Percentiles rank a stretch among this genome's conserved stretches.
Conservation (phyloP, 1,140 invertebrate genomes). For the Argopecten irradians region DNA sequence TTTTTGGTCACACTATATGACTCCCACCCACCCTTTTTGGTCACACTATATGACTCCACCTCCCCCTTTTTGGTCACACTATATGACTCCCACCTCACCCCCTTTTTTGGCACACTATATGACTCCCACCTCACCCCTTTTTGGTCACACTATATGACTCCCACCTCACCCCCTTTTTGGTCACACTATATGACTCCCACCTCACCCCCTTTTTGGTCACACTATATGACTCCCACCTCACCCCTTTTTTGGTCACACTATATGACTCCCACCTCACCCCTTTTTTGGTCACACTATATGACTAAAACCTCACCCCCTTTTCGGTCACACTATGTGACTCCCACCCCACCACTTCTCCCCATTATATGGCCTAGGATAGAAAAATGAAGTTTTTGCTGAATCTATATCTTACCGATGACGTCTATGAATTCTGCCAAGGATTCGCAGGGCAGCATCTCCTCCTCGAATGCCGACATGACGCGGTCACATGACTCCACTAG, state of each 20-base stretch:
- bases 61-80: no score
- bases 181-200: background rate
- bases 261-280: no score
- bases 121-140: background rate
- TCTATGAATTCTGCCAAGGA: slow-evolving; percentile 94
- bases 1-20: no score
- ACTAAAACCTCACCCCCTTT: background rate
- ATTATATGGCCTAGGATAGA: background rate
- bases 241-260: no score
- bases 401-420: slow-evolving; percentile 79
- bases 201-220: background rate
- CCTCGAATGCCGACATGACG: slow-evolving; percentile 86
- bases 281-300: no score
- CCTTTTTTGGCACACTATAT: background rate
- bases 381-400: background rate
- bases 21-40: no score
- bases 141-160: no score
- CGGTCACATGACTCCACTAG: slow-evolving; percentile 92
- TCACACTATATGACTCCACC: no score
- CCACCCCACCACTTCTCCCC: background rate
- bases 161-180: no score
- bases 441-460: slow-evolving; percentile 92
- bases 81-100: background rate
- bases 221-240: no score
- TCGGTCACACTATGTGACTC: background rate